Conservation (phyloP, 1,140 invertebrate species). For the Hesperophylax magnus region DNA sequence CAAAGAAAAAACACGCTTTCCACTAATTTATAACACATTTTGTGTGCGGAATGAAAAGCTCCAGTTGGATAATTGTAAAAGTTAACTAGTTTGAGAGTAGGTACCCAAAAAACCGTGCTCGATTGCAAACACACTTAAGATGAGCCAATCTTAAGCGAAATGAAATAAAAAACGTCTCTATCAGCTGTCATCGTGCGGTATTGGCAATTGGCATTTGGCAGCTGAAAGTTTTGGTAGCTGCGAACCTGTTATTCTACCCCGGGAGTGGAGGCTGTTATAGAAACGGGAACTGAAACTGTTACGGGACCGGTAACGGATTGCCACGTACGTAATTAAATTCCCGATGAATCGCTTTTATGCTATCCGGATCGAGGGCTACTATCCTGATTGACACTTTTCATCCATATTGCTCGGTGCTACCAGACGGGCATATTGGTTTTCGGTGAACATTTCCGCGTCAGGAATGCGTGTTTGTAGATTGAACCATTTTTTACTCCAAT, state of each 20-base stretch:
- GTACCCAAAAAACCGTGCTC: no score
- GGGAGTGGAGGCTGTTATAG: neutral
- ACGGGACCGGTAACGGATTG: slow-evolving; percentile 34
- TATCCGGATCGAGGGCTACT: slow-evolving; percentile 28
- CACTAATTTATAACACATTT: no score
- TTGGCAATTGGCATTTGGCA: slow-evolving; percentile 3
- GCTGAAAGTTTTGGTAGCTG: slow-evolving; percentile 20
- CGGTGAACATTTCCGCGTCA: neutral
- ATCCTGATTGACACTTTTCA: slow-evolving; percentile 52
- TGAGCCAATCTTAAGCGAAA: slow-evolving; percentile 12
- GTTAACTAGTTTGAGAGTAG: no score
- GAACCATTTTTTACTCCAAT: no score
- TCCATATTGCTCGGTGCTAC: slow-evolving; percentile 3
- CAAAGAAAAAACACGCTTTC: no score
- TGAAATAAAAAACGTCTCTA: neutral
- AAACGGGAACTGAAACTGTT: no score
- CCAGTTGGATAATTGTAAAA: no score
- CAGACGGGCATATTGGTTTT: slow-evolving; percentile 13
- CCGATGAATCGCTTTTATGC: slow-evolving; percentile 54
- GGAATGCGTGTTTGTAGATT: no score
- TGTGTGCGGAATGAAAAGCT: no score
- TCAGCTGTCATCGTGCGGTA: neutral
- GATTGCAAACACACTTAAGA: neutral
- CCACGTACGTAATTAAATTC: slow-evolving; percentile 56
- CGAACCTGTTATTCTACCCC: neutral